Conservation (phyloP, 1,140 invertebrate genomes). For the Anastatus disparis region DNA sequence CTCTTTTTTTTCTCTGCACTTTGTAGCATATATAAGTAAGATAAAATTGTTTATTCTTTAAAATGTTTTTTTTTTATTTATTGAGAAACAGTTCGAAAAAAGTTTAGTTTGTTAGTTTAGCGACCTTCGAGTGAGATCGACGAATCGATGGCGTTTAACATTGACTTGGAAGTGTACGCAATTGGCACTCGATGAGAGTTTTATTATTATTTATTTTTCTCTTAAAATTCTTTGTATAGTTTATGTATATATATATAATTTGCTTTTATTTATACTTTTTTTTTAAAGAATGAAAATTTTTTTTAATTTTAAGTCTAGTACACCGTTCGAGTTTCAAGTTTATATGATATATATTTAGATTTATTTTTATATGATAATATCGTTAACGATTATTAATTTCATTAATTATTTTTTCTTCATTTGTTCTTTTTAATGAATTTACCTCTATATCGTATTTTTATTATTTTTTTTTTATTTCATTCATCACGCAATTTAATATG, state of each 20-base stretch:
- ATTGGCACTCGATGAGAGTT: conserved; percentile 39
- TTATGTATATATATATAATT: conserved; percentile 1
- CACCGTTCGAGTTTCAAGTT: conserved; percentile 29
- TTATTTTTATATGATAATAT: conserved; percentile 23
- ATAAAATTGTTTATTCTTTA: too few relatives aligned
- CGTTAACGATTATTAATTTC: conserved; percentile 27
- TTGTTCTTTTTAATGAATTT: conserved; percentile 6
- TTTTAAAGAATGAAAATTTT: conserved; percentile 19
- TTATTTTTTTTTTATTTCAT: too few relatives aligned
- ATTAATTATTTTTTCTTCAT: too few relatives aligned
- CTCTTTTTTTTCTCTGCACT: conserved; percentile 9
- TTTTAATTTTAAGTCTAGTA: conserved; percentile 29
- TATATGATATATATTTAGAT: conserved; percentile 1
- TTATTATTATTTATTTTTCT: not conserved
- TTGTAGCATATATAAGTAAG: conserved; percentile 3
- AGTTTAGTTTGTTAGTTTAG: conserved; percentile 17
- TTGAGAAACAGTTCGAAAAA: conserved; percentile 5
- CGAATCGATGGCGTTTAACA: conserved; percentile 39
- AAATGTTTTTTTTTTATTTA: too few relatives aligned
- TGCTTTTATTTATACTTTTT: not conserved
- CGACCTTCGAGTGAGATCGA: conserved; percentile 37
- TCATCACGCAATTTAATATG: conserved; percentile 15
- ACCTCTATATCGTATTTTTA: conserved; percentile 19
- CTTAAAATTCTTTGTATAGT: conserved; percentile 27
- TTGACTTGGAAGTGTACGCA: conserved; percentile 39